These are phyloP conservation scores for Magallana angulata DNA, from an alignment of 1,140 invertebrate genomes.

Conservation along the genomic window DNA sequence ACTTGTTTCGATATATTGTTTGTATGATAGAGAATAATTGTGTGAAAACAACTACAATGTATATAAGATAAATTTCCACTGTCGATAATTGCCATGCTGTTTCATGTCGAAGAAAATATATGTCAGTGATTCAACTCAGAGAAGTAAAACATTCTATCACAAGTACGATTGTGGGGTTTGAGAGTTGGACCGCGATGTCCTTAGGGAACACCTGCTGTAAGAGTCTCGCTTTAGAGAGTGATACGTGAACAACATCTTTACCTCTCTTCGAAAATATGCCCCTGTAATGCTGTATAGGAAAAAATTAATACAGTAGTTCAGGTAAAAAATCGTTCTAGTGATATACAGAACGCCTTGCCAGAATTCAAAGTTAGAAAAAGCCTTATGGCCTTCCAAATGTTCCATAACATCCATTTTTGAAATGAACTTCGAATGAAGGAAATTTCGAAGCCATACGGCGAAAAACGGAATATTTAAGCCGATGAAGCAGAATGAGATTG, in stretches of 20 bases:
- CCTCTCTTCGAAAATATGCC: constrained; percentile 67
- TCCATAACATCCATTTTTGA: not conserved
- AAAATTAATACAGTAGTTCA: constrained; percentile 77
- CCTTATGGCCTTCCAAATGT: too few species aligned
- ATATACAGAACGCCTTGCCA: constrained; percentile 65
- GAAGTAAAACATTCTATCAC: not conserved
- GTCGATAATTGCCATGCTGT: too few species aligned
- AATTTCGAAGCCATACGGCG: constrained; percentile 66
- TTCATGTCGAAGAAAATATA: too few species aligned
- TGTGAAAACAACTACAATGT: too few species aligned
- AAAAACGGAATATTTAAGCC: constrained; percentile 69
- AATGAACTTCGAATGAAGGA: constrained; percentile 56
- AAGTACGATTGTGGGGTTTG: constrained; percentile 21
- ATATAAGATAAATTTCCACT: too few species aligned
- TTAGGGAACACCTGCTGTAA: constrained; percentile 14
- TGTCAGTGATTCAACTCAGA: too few species aligned
- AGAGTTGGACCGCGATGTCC: constrained; percentile 2
- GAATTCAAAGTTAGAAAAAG: constrained; percentile 46
- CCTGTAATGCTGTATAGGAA: constrained; percentile 76
- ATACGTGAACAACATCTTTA: constrained; percentile 57
- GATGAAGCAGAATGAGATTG: constrained; percentile 68
- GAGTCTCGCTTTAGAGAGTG: constrained; percentile 2
- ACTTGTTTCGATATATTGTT: too few species aligned
- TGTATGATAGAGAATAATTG: too few species aligned
- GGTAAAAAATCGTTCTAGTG: constrained; percentile 73